Base-by-base conservation (phyloP, 2,888 invertebrate species). In the Arenicola marina region DNA sequence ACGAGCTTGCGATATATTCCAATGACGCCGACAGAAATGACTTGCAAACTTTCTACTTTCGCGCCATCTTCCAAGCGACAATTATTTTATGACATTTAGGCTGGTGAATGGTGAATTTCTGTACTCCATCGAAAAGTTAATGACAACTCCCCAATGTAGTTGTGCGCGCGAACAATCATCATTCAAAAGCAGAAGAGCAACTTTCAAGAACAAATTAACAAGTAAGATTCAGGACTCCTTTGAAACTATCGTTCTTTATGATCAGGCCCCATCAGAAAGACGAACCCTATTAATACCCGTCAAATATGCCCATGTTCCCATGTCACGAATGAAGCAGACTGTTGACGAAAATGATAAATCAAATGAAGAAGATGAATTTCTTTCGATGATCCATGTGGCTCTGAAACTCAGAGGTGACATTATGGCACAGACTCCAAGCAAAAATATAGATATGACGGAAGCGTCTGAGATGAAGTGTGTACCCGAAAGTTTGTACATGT, bases 401-500 rank as follows among this genome's bases (percentile, higher is more conserved):
- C 34, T 59, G 31, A 29, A 29, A 7, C 29, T 53, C 3, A 29
- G 51, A 24, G 28, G 59, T 7, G 59, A 59, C n/a, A 54, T 59
- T 24, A 7, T 59, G 32, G 26, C 59, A 53, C 59, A 59, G 7
- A 4, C 46, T 15, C 48, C 7, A 29, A 11, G 28, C 11, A 29
- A 24, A 28, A 31, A 11, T 28, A 53, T 53, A 7, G 31, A 53
- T 21, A 11, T 28, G 4, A 53, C 11, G 15, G 53, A 53, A 53
- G 31, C 15, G 28, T 28, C 15, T 15, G 31, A 24, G 4, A 56
- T 56, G n/a, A 26, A 59, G 11, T 32, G 51, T 29, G 21, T 56
- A 56, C 60, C 60, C 28, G 44, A 60, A 18, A 56, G 55, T 44
- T 55, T 60, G 21, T 60, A 60, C 55, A 60, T 60, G 55, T 60